A percentile compares a stretch with the other conserved stretches of the same genome.
These are phyloP conservation scores for Amyelois transitella DNA, from an alignment of 1,140 invertebrate species.

Conservation along the genomic window DNA sequence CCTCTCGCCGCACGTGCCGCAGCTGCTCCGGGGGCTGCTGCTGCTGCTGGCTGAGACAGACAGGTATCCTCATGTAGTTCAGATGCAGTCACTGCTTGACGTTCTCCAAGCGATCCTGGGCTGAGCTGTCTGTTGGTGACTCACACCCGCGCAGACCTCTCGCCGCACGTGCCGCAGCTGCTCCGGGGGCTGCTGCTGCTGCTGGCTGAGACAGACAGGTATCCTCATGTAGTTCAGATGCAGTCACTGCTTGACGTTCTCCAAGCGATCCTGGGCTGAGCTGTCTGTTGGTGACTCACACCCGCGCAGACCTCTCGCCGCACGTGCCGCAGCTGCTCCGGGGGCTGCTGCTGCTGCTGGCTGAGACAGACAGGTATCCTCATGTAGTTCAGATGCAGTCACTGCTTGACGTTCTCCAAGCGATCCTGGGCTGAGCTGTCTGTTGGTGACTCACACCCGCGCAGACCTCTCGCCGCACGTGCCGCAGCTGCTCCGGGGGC, in stretches of 20 bases:
- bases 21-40: conserved; percentile 90
- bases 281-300: conserved; percentile 91
- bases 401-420: too few relatives aligned
- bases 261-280: conserved; percentile 90
- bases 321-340: conserved; percentile 92
- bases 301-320: conserved; percentile 88
- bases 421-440: conserved; percentile 88
- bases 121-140: conserved; percentile 92
- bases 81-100: too few relatives aligned
- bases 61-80: too few relatives aligned
- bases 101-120: too few relatives aligned
- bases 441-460: conserved; percentile 91
- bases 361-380: conserved; percentile 82
- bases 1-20: conserved; percentile 90
- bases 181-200: conserved; percentile 90
- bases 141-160: conserved; percentile 90
- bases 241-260: too few relatives aligned
- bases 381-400: too few relatives aligned
- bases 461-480: conserved; percentile 91
- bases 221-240: too few relatives aligned
- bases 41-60: conserved; percentile 89
- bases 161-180: conserved; percentile 90
- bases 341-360: conserved; percentile 90
- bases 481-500: conserved; percentile 89
- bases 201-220: conserved; percentile 84